Evolutionary conservation across 2,113 vertebrate genomes (phyloP).

Genomic region (Alexandromys fortis): DNA sequence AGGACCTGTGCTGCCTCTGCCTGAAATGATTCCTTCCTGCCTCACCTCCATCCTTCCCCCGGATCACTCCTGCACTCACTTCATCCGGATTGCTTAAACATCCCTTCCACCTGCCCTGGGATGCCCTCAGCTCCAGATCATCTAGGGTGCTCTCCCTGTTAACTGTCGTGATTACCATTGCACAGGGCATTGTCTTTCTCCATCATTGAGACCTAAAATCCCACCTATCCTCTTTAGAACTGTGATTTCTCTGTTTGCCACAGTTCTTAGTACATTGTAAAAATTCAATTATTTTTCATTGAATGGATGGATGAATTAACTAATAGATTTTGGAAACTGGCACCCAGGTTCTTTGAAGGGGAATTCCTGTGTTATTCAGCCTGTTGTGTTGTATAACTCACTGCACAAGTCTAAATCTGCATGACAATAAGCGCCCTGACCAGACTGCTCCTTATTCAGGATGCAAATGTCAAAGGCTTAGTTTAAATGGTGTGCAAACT

Average conservation of each 20-base stretch:
- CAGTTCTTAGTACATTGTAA: neutral
- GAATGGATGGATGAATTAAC: slow-evolving; percentile 32
- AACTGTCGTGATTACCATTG: neutral
- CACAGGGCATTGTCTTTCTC: neutral
- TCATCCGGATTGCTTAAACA: neutral
- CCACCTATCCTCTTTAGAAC: neutral
- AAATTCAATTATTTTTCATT: slow-evolving; percentile 1
- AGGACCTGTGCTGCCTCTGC: too few relatives aligned
- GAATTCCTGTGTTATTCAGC: neutral
- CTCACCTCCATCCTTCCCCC: neutral
- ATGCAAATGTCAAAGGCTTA: neutral
- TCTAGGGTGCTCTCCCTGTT: neutral
- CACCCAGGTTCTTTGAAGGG: neutral
- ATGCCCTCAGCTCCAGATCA: fast-evolving
- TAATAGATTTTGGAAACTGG: neutral
- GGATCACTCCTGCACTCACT: neutral
- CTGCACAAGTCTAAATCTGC: neutral
- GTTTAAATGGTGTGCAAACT: neutral
- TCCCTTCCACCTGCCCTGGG: too few relatives aligned
- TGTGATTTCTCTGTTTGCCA: neutral
- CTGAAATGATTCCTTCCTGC: neutral
- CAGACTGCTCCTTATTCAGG: neutral
- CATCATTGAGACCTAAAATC: neutral
- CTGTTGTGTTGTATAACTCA: neutral
- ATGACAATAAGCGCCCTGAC: neutral